Evolutionary conservation across 2,797 vertebrate species (phyloP).

Genomic region (Sebastes nivosus): DNA sequence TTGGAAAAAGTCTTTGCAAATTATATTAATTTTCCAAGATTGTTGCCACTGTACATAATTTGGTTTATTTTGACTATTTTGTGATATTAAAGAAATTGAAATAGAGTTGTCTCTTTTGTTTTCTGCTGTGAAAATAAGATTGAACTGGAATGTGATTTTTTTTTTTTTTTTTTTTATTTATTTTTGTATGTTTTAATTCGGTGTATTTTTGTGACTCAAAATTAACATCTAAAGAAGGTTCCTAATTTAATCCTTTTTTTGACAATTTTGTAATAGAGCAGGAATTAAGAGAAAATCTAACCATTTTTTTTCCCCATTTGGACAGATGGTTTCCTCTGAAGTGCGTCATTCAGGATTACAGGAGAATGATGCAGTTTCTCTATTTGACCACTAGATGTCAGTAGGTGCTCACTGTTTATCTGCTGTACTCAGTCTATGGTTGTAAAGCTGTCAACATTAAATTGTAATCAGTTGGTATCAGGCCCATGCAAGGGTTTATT

Average conservation of each 20-base stretch:
- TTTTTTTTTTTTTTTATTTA: neutral
- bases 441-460: neutral
- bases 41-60: conserved; percentile 49
- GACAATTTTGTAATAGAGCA: neutral
- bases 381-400: conserved; percentile 45
- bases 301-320: neutral
- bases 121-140: neutral
- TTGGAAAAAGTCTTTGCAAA: conserved; percentile 33
- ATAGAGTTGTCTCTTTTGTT: conserved; percentile 10
- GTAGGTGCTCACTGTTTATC: neutral
- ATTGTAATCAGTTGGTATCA: neutral
- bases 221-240: neutral
- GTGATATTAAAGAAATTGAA: conserved; percentile 73
- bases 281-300: neutral
- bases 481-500: neutral
- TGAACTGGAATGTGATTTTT: neutral
- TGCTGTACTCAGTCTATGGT: neutral
- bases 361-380: neutral
- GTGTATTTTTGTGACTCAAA: neutral
- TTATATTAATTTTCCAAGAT: conserved; percentile 37
- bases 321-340: neutral
- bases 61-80: conserved; percentile 68
- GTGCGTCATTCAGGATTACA: neutral
- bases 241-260: neutral
- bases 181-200: neutral